Conservation (phyloP, 2,888 invertebrate genomes). For the Lacanobia wlatinum region DNA sequence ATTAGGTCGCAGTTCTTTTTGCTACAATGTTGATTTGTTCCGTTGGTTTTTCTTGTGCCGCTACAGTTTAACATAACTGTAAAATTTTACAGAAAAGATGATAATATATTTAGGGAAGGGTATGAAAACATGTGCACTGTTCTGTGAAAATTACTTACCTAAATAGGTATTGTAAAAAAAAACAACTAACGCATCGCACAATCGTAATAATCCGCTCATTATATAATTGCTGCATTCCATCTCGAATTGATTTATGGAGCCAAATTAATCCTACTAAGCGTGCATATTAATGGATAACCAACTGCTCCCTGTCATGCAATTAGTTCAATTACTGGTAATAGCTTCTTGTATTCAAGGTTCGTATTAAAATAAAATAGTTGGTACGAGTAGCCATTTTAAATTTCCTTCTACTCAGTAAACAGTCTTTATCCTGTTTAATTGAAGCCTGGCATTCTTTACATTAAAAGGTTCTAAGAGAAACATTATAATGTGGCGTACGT, state of each 20-base stretch:
- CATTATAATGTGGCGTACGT: neutral
- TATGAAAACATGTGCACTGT: neutral
- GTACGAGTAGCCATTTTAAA: neutral
- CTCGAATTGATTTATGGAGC: constrained; percentile 44
- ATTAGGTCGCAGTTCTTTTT: too few species aligned
- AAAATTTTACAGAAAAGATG: too few species aligned
- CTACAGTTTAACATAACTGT: too few species aligned
- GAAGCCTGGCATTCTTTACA: neutral
- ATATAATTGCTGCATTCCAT: constrained; percentile 31
- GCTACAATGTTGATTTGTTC: too few species aligned
- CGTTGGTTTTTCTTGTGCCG: too few species aligned
- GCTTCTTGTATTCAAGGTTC: constrained; percentile 21
- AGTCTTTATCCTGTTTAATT: neutral
- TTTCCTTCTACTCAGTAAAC: neutral
- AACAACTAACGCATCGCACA: constrained; percentile 4
- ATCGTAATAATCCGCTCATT: constrained; percentile 5
- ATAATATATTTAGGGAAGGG: neutral
- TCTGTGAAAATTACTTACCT: neutral
- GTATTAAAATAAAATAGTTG: constrained; percentile 3
- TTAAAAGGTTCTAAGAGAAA: neutral
- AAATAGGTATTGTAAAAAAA: neutral
- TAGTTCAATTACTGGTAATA: constrained; percentile 33
- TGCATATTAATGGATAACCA: constrained; percentile 42
- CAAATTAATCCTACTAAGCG: constrained; percentile 44
- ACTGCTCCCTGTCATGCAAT: constrained; percentile 26